Evolutionary conservation across 1,140 invertebrate species (phyloP).

Genomic region (Sminthurinus signatus): DNA sequence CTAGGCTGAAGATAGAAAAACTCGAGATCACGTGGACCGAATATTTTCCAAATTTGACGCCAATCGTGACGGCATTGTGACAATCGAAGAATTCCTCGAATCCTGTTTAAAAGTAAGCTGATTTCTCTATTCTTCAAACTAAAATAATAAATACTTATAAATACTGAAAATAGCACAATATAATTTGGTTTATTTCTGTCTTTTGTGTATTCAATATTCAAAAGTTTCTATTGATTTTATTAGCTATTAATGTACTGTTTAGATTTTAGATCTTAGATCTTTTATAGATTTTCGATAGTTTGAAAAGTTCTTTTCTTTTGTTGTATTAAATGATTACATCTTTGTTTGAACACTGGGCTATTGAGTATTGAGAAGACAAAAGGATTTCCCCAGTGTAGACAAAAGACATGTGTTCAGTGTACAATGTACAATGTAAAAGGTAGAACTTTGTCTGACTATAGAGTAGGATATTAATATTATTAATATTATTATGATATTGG

Average conservation of each 20-base stretch:
- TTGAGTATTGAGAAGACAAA: too few relatives aligned
- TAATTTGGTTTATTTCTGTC: not conserved
- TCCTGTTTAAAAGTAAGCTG: constrained; percentile 74
- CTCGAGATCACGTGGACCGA: constrained; percentile 69
- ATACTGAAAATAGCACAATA: not conserved
- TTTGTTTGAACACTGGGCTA: too few relatives aligned
- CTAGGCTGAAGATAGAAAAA: constrained; percentile 59
- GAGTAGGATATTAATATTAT: too few relatives aligned
- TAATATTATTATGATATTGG: too few relatives aligned
- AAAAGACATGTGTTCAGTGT: too few relatives aligned
- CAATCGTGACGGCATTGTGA: constrained; percentile 90
- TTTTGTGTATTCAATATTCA: not conserved
- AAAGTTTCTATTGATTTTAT: constrained; percentile 5
- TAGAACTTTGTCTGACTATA: too few relatives aligned
- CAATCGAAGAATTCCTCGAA: constrained; percentile 93
- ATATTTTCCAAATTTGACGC: constrained; percentile 86
- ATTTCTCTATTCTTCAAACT: constrained; percentile 2
- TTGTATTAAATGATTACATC: too few relatives aligned
- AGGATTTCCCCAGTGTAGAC: too few relatives aligned
- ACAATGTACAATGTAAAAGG: too few relatives aligned
- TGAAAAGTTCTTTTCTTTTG: too few relatives aligned
- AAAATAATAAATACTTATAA: not conserved
- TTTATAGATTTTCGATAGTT: too few relatives aligned
- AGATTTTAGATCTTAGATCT: too few relatives aligned
- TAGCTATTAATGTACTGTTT: not conserved